phyloP scores from a whole-genome alignment of 1,140 invertebrate species.

The Aethina tumida region DNA sequence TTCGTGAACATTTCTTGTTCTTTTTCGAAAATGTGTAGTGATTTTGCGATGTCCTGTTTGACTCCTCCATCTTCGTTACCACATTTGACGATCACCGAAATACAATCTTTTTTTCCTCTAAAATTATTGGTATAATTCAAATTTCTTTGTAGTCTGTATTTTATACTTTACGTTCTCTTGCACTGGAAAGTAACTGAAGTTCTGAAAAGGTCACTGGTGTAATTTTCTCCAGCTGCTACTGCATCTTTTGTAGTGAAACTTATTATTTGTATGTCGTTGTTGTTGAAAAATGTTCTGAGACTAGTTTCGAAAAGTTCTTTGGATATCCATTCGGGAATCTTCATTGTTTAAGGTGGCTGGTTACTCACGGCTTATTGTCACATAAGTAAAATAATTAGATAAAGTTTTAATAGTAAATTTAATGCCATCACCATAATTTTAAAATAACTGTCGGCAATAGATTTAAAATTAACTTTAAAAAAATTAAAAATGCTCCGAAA shows the following conservation, averaged over 20 bases:
- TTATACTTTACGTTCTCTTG: constrained; percentile 17
- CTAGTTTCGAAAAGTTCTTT: constrained; percentile 23
- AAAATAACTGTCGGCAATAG: too few species aligned
- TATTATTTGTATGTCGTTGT: constrained; percentile 16
- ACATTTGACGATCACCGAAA: constrained; percentile 29
- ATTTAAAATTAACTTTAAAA: too few species aligned
- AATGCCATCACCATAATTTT: too few species aligned
- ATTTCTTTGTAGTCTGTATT: constrained; percentile 4
- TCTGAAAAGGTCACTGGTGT: constrained; percentile 26
- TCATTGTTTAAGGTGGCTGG: constrained; percentile 13
- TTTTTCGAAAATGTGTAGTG: constrained; percentile 26
- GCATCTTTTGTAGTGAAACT: constrained; percentile 21
- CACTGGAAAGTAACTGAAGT: constrained; percentile 20
- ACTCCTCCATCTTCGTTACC: constrained; percentile 22
- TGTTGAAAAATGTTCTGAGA: constrained; percentile 16
- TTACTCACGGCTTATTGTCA: not conserved
- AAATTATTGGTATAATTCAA: constrained; percentile 7
- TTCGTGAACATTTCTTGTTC: constrained; percentile 26
- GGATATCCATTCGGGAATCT: constrained; percentile 21
- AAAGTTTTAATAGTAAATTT: too few species aligned
- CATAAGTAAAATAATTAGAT: not conserved
- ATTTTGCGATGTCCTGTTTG: constrained; percentile 24
- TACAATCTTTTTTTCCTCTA: constrained; percentile 13
- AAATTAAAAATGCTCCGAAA: too few species aligned
- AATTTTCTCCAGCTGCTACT: constrained; percentile 28